Conservation (phyloP, 1,140 invertebrate species). For the Amyelois transitella region DNA sequence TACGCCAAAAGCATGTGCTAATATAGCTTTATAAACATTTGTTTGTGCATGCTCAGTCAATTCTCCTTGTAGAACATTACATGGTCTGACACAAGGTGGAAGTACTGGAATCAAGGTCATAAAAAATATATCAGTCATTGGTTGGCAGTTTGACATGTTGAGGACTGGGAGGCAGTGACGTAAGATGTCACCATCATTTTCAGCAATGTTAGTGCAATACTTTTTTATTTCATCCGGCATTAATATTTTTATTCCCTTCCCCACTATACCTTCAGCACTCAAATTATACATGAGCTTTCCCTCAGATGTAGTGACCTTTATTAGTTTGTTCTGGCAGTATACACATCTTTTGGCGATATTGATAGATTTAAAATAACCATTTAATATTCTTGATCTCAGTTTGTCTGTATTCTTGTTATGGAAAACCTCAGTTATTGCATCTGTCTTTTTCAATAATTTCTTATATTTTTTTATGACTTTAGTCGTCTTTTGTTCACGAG, state of each 20-base stretch:
- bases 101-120: slow-evolving; percentile 89
- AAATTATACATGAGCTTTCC: slow-evolving; percentile 77
- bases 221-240: slow-evolving; percentile 80
- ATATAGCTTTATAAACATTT: slow-evolving; percentile 80
- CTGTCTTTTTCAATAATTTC: slow-evolving; percentile 55
- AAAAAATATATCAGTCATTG: slow-evolving; percentile 93
- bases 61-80: slow-evolving; percentile 80
- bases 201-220: slow-evolving; percentile 85
- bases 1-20: slow-evolving; percentile 78
- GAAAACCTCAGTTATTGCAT: slow-evolving; percentile 55
- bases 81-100: slow-evolving; percentile 89
- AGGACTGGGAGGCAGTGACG: slow-evolving; percentile 84
- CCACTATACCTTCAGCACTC: slow-evolving; percentile 44
- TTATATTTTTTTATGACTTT: slow-evolving; percentile 61
- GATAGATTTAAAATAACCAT: slow-evolving; percentile 75
- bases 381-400: slow-evolving; percentile 77
- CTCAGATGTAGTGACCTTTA: slow-evolving; percentile 77
- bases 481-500: slow-evolving; percentile 35
- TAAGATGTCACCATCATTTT: slow-evolving; percentile 84
- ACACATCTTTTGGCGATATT: slow-evolving; percentile 77
- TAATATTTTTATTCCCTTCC: slow-evolving; percentile 68
- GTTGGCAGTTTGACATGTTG: slow-evolving; percentile 63
- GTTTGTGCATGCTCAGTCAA: slow-evolving; percentile 90
- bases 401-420: slow-evolving; percentile 78
- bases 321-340: slow-evolving; percentile 77